phyloP scores from a whole-genome alignment of 1,140 invertebrate genomes.

The Drosophila setifemur region DNA sequence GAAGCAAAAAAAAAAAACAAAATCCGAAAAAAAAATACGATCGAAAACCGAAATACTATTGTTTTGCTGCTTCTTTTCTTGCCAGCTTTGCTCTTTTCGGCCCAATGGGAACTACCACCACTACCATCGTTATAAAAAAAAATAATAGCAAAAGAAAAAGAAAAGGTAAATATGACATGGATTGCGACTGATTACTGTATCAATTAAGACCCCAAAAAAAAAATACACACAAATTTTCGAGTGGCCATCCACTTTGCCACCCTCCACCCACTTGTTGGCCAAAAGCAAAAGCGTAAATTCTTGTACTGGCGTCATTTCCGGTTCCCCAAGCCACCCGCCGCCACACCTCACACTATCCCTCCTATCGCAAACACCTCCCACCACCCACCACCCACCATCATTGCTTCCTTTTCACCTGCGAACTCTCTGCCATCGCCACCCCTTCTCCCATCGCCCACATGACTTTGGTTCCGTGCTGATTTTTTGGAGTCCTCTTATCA shows the following conservation, averaged over 20 bases:
- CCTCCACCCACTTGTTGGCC: neutral
- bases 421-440: neutral
- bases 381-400: neutral
- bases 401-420: constrained; percentile 2
- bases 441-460: neutral
- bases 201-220: constrained; percentile 38
- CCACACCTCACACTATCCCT: neutral
- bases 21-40: constrained; percentile 1
- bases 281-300: constrained; percentile 37
- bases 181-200: constrained; percentile 60
- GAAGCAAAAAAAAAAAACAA: constrained; percentile 9
- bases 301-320: constrained; percentile 70
- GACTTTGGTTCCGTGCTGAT: constrained; percentile 62
- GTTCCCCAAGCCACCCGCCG: constrained; percentile 14
- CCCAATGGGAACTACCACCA: constrained; percentile 2
- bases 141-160: constrained; percentile 26
- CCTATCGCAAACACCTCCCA: constrained; percentile 26
- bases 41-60: constrained; percentile 27
- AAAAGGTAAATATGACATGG: constrained; percentile 32
- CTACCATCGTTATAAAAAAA: constrained; percentile 26
- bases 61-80: constrained; percentile 22
- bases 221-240: neutral
- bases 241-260: constrained; percentile 3
- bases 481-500: constrained; percentile 52
- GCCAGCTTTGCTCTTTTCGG: neutral